A percentile compares a stretch with the other conserved stretches of the same genome.
Evolutionary conservation across 2,113 vertebrate species (phyloP).

Genomic region (Rhinopomastus cyanomelas): DNA sequence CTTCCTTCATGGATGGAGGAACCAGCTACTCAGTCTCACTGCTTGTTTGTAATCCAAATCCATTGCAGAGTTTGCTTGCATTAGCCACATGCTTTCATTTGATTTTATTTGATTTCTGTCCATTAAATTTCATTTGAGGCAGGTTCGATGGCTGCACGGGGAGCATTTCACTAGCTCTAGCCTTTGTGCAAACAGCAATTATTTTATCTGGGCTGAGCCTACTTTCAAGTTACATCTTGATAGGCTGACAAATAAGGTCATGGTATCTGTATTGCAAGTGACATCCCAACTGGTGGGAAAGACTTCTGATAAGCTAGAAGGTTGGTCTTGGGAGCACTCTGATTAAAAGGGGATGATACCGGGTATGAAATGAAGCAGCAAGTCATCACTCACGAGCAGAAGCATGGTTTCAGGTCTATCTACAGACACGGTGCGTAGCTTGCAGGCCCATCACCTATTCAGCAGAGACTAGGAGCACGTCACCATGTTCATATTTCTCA

Average conservation of each 20-base stretch:
- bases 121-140: background rate
- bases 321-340: background rate
- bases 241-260: slow-evolving; percentile 3
- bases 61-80: background rate
- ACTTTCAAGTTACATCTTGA: background rate
- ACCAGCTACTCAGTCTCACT: background rate
- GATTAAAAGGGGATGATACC: background rate
- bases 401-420: background rate
- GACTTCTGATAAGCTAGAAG: background rate
- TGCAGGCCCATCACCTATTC: background rate
- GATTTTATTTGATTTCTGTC: slow-evolving; percentile 24
- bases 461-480: background rate
- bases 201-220: background rate
- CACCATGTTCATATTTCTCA: background rate
- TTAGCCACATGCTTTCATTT: slow-evolving; percentile 18
- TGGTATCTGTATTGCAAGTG: background rate
- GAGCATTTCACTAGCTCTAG: background rate
- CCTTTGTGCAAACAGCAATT: background rate
- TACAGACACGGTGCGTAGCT: background rate
- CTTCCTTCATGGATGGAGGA: background rate
- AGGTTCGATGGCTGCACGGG: background rate
- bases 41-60: background rate
- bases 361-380: background rate
- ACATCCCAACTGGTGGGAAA: background rate
- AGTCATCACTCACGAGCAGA: background rate